Base-by-base conservation (phyloP, 2,888 invertebrate genomes). In the Aphodius granarius region DNA sequence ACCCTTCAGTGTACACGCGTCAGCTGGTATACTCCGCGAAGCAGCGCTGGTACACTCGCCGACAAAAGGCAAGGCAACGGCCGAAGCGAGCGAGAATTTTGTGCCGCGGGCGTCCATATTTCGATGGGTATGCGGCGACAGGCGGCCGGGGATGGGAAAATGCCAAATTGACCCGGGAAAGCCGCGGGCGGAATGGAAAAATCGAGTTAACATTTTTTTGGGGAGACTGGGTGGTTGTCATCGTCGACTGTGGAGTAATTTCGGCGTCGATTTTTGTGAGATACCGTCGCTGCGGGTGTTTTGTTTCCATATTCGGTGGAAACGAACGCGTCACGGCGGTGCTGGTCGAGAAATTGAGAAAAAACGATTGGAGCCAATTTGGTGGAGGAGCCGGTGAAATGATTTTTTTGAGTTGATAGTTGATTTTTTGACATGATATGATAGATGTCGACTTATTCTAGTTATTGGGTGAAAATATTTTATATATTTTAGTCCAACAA, bases 1-100 rank as follows among this genome's bases (percentile, higher is more conserved):
- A 86, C 86, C 86, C 86, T 83, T 83, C 85, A 84, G 87, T 87
- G 87, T 86, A 87, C 86, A 86, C 84, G 86, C 86, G 86, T 85
- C 85, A 84, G 86, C 85, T 84, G 82, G 86, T 86, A 86, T 86
- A 22, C 68, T 86, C 81, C 86, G 85, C 78, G 78, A 68, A 77
- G 18, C 20, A 23, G 62, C 66, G 64, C 62, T 65, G 16, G 66
- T 76, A 76, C 68, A 76, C 17, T 66, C 76, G 3, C 1, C 17
- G 13, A 16, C 19, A 62, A 21, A 75, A 73, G n/a, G 15, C 21
- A 21, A n/a, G n/a, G 20, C 21, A 20, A 19, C 68, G 17, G n/a
- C 5, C n/a, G 9, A 20, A 68, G 5, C 20, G 43, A 43, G 43
- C 43, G 43, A 1, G 43, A 43, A 43, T 43, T 43, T 43, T 3